Evolutionary conservation across 2,113 vertebrate species (phyloP), one percentile per base, ranked within the genome.

Genomic region (Pseudopodoces humilis): DNA sequence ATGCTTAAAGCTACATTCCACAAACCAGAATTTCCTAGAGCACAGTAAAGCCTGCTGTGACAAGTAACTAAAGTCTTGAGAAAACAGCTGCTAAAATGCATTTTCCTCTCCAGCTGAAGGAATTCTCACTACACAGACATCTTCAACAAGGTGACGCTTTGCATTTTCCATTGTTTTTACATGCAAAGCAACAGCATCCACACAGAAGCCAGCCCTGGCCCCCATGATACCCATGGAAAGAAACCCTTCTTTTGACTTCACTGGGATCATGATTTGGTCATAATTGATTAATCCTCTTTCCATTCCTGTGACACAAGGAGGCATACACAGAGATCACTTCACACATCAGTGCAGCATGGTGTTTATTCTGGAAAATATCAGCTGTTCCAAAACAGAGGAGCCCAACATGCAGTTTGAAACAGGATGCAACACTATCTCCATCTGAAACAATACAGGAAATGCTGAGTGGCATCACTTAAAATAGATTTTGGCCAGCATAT

Each of bases 361-460:
- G 83, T 56, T 94, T 92, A 39, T 39, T 39, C 85, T 95, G 90
- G 85, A 92, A 96, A 95, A 95, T 56, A 86, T 33, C 71, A 86
- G 47, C 90, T 67, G 43, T 92, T 96, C 85, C 71, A 71, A 90
- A 86, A 44, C 43, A 93, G 63, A 77, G 68, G 52, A 93, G 62
- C 39, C 68, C 63, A 74, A 83, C 68, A 68, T 0, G 0, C 35
- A 19, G 75, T 67, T 71, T 88, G 85, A 94, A 94, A 90, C 75
- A 74, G 82, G 71, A 77, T 59, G 90, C 76, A 85, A 71, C 49
- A n/a, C 44, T 25, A 49, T 77, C 81, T 90, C 69, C 56, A 81
- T 53, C 69, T 88, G 92, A 80, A 96, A 96, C 64, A 93, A 95
- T 70, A 96, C 44, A 81, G 76, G 68, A 95, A 93, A 94, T 68